Base-by-base conservation (phyloP, 2,888 invertebrate species). In the Drosophila limbata region DNA sequence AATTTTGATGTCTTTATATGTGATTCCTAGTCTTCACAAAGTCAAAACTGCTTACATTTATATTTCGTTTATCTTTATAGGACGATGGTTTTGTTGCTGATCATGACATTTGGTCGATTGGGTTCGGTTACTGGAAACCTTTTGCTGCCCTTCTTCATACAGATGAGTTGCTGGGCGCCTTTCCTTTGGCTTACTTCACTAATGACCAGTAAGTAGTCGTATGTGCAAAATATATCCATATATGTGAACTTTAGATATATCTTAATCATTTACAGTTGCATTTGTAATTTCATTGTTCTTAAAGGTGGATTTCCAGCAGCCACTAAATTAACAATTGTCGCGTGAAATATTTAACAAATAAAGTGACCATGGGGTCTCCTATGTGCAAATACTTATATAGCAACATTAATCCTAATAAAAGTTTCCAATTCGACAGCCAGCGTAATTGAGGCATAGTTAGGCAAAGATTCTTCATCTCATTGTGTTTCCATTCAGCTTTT, bases 61-160 rank as follows among this genome's bases (percentile, higher is more conserved):
- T 11, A 28, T 21, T 11, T 33, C 28, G 0, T 1, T 11, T 5
- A 40, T 4, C 31, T 13, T 47, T 40, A 0, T 90, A 96, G 96
- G 90, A 95, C 96, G 4, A 96, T 96, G 95, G 95, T 95, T 0
- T 93, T 96, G 79, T 94, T 95, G 0, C 92, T 95, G 11, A 94
- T 95, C 25, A 94, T 96, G 93, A 95, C 96, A 94, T 93, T 93
- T 44, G 96, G 96, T 0, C 93, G 96, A 51, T 83, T 94, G 8
- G 96, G 96, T n/a, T 95, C 96, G 13, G 94, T 96, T 40, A 88
- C 94, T 4, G 96, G 96, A 13, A 96, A 96, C 71, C 91, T 96
- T 37, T 82, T 95, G 6, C 95, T 96, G 88, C 96, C 96, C 0
- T 92, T 94, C 33, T 93, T 96, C 40, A 93, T 96, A 61, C 91